Conservation (phyloP, 2,888 invertebrate species). For the Cantharis flavilabris region DNA sequence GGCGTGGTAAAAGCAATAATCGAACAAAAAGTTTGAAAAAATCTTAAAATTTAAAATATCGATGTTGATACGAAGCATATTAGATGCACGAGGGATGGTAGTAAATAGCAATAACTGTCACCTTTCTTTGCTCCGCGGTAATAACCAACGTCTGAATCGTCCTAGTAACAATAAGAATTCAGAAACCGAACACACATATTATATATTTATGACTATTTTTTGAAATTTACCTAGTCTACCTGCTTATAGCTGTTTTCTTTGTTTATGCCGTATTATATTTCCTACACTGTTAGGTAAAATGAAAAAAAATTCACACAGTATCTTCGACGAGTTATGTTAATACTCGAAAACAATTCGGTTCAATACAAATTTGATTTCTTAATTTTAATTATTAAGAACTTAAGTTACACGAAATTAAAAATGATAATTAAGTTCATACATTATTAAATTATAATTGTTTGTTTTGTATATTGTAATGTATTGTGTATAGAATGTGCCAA, state of each 20-base stretch:
- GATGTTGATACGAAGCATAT: slow-evolving; percentile 28
- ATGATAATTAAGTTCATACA: too few relatives aligned
- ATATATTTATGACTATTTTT: slow-evolving; percentile 49
- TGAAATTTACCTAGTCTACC: slow-evolving; percentile 44
- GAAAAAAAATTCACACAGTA: neutral
- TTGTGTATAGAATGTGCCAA: too few relatives aligned
- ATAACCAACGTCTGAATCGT: slow-evolving; percentile 40
- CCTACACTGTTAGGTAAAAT: slow-evolving; percentile 36
- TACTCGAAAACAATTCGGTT: too few relatives aligned
- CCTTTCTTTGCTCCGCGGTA: slow-evolving; percentile 39
- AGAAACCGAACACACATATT: slow-evolving; percentile 50
- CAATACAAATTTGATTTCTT: neutral
- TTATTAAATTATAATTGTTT: too few relatives aligned
- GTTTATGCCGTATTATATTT: slow-evolving; percentile 43
- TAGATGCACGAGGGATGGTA: slow-evolving; percentile 32
- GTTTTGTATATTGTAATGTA: too few relatives aligned
- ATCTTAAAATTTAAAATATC: slow-evolving; percentile 29
- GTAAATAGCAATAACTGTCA: slow-evolving; percentile 52
- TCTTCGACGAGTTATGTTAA: neutral
- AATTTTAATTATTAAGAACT: neutral
- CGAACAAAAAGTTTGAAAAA: slow-evolving; percentile 7
- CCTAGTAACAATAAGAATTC: slow-evolving; percentile 45
- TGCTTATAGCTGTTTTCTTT: slow-evolving; percentile 39
- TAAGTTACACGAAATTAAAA: neutral
- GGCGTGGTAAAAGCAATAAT: neutral